Base-by-base conservation (phyloP, 2,888 invertebrate species). In the Thymelicus sylvestris region DNA sequence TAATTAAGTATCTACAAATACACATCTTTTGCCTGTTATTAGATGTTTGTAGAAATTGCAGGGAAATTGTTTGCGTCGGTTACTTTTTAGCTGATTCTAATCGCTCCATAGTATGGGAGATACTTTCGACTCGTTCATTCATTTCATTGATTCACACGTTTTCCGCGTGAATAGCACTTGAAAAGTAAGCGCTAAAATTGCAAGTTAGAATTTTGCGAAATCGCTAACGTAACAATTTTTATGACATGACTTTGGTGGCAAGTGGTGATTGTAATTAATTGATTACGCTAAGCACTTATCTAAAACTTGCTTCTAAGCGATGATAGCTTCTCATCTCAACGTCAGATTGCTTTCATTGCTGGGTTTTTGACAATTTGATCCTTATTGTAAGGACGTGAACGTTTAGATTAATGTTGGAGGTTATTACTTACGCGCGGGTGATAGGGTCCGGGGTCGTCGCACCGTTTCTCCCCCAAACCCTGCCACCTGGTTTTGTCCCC, bases 361-460 rank as follows among this genome's bases (percentile, higher is more conserved):
- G 55, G 12, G 8, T 10, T 6, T 50, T 52, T 19, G 52, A 13
- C 76, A 74, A 78, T 71, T 48, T 65, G 59, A 57, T 59, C 59
- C 64, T 77, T 84, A 80, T 75, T 73, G 61, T 75, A 67, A 76
- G 73, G 65, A 72, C 66, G 66, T 73, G 71, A 81, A 79, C 78
- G 79, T 81, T 74, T 80, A 78, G 80, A 82, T 84, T 81, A 77
- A 80, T 77, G 75, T 80, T 81, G 81, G 77, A 76, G 15, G 76
- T 78, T 31, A 69, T 67, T 57, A 70, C 61, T 67, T 71, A 66
- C 71, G 72, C 68, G 73, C 72, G 80, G 81, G 83, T 82, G 82
- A 82, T 86, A 86, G 88, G 87, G 88, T 78, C 80, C 85, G 88
- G 85, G 93, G 93, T 92, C 92, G 90, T 85, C 89, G 92, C 90